These are phyloP conservation scores for Neotoma lepida DNA, from an alignment of 2,113 vertebrate species.

Conservation along the genomic window DNA sequence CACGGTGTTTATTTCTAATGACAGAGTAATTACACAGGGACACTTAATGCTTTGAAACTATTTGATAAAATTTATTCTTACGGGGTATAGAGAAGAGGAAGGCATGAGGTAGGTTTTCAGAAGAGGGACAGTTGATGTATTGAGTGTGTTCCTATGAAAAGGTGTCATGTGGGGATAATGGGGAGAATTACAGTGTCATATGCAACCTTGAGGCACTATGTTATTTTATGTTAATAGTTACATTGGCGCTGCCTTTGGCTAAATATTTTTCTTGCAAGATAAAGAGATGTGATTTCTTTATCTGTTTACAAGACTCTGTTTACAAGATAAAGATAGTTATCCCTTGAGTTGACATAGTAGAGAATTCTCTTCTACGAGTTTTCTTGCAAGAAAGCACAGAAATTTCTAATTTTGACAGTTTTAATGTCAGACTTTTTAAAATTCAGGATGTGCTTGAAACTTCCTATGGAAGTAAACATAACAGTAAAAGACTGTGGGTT, in stretches of 20 bases:
- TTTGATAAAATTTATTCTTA: neutral
- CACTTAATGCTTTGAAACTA: neutral
- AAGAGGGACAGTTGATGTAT: neutral
- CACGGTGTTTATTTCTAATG: conserved; percentile 43
- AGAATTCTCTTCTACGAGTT: neutral
- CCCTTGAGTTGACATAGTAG: neutral
- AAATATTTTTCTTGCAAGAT: neutral
- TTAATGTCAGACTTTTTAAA: conserved; percentile 9
- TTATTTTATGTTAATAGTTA: neutral
- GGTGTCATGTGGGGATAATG: neutral
- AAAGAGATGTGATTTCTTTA: neutral
- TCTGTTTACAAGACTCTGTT: neutral
- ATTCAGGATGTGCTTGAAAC: neutral
- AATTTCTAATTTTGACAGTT: conserved; percentile 13
- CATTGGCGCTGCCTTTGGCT: neutral
- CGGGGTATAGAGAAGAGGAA: neutral
- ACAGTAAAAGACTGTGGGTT: neutral
- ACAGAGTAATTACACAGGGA: conserved; percentile 27
- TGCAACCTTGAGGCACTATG: neutral
- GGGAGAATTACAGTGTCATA: neutral
- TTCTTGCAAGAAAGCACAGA: neutral
- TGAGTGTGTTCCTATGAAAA: neutral
- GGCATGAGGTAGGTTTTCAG: neutral
- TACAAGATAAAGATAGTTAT: conserved; percentile 8
- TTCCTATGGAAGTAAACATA: neutral